These are phyloP conservation scores for Spilosoma lubricipeda DNA, from an alignment of 2,888 invertebrate genomes.

Conservation along the genomic window DNA sequence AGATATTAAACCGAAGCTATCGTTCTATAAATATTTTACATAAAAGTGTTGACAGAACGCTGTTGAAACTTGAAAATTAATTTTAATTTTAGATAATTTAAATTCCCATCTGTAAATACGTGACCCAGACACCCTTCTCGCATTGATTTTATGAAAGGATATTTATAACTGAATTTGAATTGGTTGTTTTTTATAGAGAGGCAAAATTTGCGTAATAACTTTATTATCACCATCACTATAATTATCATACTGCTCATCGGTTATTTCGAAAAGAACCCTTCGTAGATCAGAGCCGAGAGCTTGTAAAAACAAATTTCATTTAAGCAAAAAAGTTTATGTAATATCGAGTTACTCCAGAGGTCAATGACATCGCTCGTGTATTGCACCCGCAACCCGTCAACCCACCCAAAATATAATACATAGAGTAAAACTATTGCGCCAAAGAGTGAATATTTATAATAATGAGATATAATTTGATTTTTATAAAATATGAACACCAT, in stretches of 20 bases:
- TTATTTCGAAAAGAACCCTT: neutral
- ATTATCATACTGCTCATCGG: neutral
- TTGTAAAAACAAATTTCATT: neutral
- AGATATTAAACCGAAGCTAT: neutral
- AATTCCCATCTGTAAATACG: neutral
- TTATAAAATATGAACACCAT: no score
- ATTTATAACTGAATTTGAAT: neutral
- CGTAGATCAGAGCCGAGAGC: neutral
- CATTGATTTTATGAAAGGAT: neutral
- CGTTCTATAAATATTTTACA: no score
- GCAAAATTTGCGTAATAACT: neutral
- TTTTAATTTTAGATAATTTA: neutral
- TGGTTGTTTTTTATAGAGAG: neutral
- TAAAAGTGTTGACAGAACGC: neutral
- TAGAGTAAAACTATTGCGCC: neutral
- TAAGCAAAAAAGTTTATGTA: conserved; percentile 57
- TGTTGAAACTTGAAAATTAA: neutral
- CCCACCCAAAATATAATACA: conserved; percentile 26
- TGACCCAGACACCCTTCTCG: neutral
- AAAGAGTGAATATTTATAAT: no score
- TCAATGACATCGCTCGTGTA: conserved; percentile 49
- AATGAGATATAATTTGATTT: neutral
- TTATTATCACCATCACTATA: neutral
- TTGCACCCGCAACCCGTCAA: conserved; percentile 34
- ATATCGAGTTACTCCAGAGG: conserved; percentile 69